phyloP scores from a whole-genome alignment of 2,888 invertebrate genomes.

The Oscheius sp. region DNA sequence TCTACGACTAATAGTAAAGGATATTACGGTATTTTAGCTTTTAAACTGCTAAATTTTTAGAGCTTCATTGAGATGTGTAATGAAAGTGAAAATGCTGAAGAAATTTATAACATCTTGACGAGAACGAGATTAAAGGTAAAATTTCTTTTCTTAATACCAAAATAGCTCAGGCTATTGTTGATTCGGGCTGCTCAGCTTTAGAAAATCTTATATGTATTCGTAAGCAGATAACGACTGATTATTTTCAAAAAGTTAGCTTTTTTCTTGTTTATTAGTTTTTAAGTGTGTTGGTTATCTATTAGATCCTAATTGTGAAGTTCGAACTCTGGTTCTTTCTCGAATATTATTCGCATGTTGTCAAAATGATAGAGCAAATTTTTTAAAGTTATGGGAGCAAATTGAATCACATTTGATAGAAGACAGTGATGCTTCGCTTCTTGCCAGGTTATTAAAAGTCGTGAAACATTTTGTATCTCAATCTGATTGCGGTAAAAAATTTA shows the following conservation, averaged over 20 bases:
- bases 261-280: neutral
- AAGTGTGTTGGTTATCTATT: slow-evolving; percentile 6
- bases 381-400: slow-evolving; percentile 2
- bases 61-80: neutral
- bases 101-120: slow-evolving; percentile 10
- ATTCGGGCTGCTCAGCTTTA: slow-evolving; percentile 23
- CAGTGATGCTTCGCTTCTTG: neutral
- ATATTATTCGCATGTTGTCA: slow-evolving; percentile 24
- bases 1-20: slow-evolving; percentile 13
- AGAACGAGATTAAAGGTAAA: slow-evolving; percentile 23
- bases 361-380: neutral
- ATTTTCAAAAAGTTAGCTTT: neutral
- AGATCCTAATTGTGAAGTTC: neutral
- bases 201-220: neutral
- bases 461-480: slow-evolving; percentile 28
- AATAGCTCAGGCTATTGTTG: slow-evolving; percentile 23
- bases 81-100: neutral
- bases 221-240: neutral
- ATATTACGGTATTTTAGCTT: neutral
- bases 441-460: slow-evolving; percentile 21
- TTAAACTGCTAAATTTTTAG: neutral
- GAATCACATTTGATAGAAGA: neutral
- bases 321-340: slow-evolving; percentile 27
- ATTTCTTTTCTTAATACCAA: neutral
- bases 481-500: slow-evolving; percentile 20